A percentile compares a stretch with the other conserved stretches of the same genome.
Evolutionary conservation across 1,140 invertebrate genomes (phyloP).

Genomic region (Rhagoletis pomonella): DNA sequence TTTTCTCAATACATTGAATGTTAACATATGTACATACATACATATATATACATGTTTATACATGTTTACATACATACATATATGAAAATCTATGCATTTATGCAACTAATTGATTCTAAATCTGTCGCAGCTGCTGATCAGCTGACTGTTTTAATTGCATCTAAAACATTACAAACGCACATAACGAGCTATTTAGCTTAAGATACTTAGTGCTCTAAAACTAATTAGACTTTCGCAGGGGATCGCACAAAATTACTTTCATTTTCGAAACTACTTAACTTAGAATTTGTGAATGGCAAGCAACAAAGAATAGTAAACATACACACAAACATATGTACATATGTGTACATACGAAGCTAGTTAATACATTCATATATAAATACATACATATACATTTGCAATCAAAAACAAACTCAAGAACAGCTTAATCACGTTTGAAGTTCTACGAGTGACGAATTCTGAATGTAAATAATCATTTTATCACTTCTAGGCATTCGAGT

Average conservation of each 20-base stretch:
- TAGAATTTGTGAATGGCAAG: neutral
- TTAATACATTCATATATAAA: neutral
- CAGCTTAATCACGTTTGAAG: neutral
- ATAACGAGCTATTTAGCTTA: too few relatives aligned
- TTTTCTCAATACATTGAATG: neutral
- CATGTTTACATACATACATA: neutral
- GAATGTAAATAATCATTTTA: neutral
- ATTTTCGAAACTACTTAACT: too few relatives aligned
- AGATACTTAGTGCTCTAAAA: too few relatives aligned
- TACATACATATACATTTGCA: neutral
- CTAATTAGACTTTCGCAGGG: too few relatives aligned
- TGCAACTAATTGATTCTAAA: slow-evolving; percentile 37
- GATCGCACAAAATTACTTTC: too few relatives aligned
- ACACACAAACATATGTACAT: neutral
- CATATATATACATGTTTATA: too few relatives aligned
- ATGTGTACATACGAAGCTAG: too few relatives aligned
- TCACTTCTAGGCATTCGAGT: neutral
- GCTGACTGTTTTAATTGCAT: neutral
- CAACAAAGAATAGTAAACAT: neutral
- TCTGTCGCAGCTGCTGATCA: slow-evolving; percentile 15
- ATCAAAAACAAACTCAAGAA: slow-evolving; percentile 13
- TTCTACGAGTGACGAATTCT: neutral
- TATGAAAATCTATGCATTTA: neutral
- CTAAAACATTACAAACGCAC: neutral
- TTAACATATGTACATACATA: neutral